Evolutionary conservation across 2,113 vertebrate species (phyloP), one percentile per base, ranked within the genome.

Genomic region (Suricata suricatta): DNA sequence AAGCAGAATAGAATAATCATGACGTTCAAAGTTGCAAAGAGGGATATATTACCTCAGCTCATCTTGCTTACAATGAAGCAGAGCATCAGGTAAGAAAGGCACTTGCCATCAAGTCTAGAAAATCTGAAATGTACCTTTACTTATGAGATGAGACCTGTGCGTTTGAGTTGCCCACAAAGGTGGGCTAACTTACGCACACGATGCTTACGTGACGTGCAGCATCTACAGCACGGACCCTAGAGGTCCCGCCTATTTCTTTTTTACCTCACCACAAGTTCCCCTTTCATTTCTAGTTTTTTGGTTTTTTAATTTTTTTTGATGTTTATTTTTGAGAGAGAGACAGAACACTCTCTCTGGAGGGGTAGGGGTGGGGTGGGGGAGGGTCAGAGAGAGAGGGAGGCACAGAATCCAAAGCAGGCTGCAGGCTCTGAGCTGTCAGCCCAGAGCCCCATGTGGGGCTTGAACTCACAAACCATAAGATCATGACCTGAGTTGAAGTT

Each of bases 281-380:
- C 35, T 84, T 91, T 96, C 81, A 88, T 96, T 96, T 97, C 93
- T 79, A 66, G 27, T 66, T 82, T 50, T 50, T 50, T 50, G 11
- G 11, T 50, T 50, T 50, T 50, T 50, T 50, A 50, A 50, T 50
- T 50, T 50, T 13, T 1, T 50, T 50, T 50, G 13, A 50, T 50
- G 12, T 50, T 50, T 50, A 50, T 50, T 50, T 50, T 14, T 50
- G 50, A 50, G 50, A 50, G 50, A 50, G 50, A 50, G 50, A 50
- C 12, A 50, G 50, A 50, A 13, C 13, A 13, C 13, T 50, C 41
- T 41, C 41, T 41, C 41, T 41, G 41, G 41, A 41, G 41, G 41
- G 41, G 5, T 41, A 5, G 41, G 41, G 41, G 41, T n/a, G n/a
- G n/a, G 2, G 50, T 50, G 50, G 50, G 50, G 50, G 50, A 50